These are phyloP conservation scores for Dryobota labecula DNA, from an alignment of 2,888 invertebrate genomes.

Conservation along the genomic window DNA sequence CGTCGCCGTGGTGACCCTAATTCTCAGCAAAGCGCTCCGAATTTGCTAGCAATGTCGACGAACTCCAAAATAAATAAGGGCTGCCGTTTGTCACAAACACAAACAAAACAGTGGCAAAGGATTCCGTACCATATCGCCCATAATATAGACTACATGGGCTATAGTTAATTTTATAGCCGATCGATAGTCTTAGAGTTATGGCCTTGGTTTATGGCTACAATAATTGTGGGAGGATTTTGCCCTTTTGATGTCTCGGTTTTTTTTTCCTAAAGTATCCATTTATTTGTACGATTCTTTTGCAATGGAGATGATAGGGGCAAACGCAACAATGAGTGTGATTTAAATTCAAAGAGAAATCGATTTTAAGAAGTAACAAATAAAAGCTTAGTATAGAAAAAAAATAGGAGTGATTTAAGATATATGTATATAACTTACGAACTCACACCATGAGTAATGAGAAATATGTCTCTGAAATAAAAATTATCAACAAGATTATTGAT, in stretches of 20 bases:
- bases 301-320: background rate
- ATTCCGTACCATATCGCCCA: conserved; percentile 59
- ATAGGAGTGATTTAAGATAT: background rate
- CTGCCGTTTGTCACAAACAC: conserved; percentile 81
- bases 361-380: background rate
- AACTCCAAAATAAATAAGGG: conserved; percentile 86
- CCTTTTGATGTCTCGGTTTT: conserved; percentile 38
- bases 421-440: too few relatives aligned
- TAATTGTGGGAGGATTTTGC: conserved; percentile 43
- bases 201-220: conserved; percentile 50
- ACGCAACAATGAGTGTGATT: background rate
- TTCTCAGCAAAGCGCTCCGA: conserved; percentile 64
- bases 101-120: conserved; percentile 79
- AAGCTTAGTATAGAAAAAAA: background rate
- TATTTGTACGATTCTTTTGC: background rate
- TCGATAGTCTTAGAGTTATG: conserved; percentile 52
- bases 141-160: conserved; percentile 45
- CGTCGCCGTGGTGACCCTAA: conserved; percentile 55
- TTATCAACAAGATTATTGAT: background rate
- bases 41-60: conserved; percentile 77
- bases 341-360: background rate
- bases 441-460: background rate
- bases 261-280: conserved; percentile 20
- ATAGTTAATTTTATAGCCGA: conserved; percentile 66
- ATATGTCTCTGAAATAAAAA: background rate